phyloP scores from a whole-genome alignment of 2,888 invertebrate species.

The Drosophila subquinaria region DNA sequence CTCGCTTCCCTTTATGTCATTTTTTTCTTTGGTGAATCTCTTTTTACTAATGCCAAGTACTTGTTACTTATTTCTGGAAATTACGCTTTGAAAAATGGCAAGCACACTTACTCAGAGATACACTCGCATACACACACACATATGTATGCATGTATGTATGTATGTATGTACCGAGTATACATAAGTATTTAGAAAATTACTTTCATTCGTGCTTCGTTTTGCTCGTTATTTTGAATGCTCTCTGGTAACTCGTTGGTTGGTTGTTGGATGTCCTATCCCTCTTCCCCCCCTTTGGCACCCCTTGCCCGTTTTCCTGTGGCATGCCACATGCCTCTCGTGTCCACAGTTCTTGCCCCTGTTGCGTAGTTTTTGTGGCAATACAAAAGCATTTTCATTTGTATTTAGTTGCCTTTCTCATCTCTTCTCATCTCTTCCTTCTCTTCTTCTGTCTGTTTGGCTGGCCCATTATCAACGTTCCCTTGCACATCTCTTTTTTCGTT shows the following conservation, averaged over 20 bases:
- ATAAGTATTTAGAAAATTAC: constrained; percentile 79
- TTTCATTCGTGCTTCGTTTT: constrained; percentile 76
- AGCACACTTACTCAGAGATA: constrained; percentile 31
- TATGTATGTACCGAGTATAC: constrained; percentile 29
- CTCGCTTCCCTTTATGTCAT: not conserved
- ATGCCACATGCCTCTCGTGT: not conserved
- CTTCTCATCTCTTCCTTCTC: no score
- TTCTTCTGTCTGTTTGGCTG: constrained; percentile 8
- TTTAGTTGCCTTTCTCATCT: constrained; percentile 55
- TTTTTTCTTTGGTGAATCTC: constrained; percentile 38
- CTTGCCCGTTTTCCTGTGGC: not conserved
- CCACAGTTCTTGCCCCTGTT: constrained; percentile 16
- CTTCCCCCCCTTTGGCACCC: not conserved
- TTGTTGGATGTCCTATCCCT: not conserved
- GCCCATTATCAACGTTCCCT: constrained; percentile 53
- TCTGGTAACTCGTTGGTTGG: constrained; percentile 46
- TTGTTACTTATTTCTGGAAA: constrained; percentile 64
- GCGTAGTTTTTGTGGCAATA: constrained; percentile 71
- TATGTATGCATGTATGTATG: not conserved
- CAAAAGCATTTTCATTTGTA: constrained; percentile 78
- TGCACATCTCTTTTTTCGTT: constrained; percentile 34
- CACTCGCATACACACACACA: constrained; percentile 12
- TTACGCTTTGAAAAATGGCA: constrained; percentile 79
- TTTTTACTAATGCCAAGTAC: constrained; percentile 43
- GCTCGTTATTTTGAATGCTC: constrained; percentile 69